A percentile compares a stretch with the other conserved stretches of the same genome.
These are phyloP conservation scores for Anguilla pacifica DNA, from an alignment of 2,797 vertebrate species.

Conservation along the genomic window DNA sequence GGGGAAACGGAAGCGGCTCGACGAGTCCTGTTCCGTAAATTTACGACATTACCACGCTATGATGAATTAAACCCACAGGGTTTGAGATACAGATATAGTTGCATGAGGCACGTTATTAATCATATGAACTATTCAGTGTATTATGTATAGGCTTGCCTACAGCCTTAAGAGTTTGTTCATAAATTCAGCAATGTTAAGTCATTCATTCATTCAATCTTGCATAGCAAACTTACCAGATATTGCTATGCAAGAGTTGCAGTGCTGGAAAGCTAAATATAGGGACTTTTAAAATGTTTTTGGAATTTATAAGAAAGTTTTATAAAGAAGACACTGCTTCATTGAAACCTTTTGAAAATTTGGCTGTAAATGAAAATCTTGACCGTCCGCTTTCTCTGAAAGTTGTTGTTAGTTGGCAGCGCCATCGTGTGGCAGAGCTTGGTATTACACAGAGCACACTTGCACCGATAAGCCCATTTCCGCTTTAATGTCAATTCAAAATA, in stretches of 20 bases:
- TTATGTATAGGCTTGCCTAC: background rate
- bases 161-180: background rate
- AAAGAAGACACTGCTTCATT: too few relatives aligned
- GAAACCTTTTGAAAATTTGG: background rate
- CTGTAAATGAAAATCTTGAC: background rate
- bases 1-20: background rate
- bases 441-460: background rate
- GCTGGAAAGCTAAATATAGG: background rate
- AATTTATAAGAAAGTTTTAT: background rate
- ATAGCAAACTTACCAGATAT: background rate
- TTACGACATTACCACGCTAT: too few relatives aligned
- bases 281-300: background rate
- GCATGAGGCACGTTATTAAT: background rate
- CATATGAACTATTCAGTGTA: background rate
- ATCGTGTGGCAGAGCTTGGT: conserved; percentile 41
- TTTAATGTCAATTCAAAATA: background rate
- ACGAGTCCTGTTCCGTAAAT: too few relatives aligned
- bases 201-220: too few relatives aligned
- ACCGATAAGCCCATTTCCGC: background rate
- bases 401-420: conserved; percentile 33
- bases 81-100: background rate
- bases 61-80: background rate
- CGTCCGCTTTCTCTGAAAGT: background rate
- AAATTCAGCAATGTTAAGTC: background rate
- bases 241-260: background rate